phyloP scores from a whole-genome alignment of 2,113 vertebrate species.

The Oreochromis spilurus region DNA sequence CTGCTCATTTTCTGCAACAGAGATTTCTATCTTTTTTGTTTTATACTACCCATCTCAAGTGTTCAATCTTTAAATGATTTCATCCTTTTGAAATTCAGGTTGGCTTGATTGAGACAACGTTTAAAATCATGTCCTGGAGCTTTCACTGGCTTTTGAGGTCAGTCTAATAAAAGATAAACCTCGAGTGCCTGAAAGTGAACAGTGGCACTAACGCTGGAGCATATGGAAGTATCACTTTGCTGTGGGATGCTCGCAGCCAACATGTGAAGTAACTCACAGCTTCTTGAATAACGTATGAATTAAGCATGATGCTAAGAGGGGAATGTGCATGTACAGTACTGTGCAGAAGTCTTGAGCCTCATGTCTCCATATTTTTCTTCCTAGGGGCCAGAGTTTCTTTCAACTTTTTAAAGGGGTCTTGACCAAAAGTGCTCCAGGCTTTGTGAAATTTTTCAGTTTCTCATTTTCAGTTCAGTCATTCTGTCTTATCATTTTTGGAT shows the following conservation, averaged over 20 bases:
- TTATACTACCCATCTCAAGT: background rate
- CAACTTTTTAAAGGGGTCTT: background rate
- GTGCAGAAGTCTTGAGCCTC: background rate
- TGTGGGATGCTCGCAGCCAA: background rate
- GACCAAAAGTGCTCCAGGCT: background rate
- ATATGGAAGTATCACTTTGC: constrained; percentile 9
- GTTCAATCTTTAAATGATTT: background rate
- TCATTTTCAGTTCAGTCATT: background rate
- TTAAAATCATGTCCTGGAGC: constrained; percentile 26
- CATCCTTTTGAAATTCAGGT: background rate
- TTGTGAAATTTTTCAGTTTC: background rate
- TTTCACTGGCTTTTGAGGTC: constrained; percentile 47
- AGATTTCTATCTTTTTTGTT: background rate
- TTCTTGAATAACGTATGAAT: constrained; percentile 48
- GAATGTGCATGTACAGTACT: background rate
- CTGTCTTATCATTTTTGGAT: background rate
- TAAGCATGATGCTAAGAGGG: constrained; percentile 39
- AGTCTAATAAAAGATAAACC: constrained; percentile 6
- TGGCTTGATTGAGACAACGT: constrained; percentile 10
- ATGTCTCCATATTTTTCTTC: background rate
- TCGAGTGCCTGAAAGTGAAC: constrained; percentile 22
- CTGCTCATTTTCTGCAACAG: background rate
- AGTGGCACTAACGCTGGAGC: background rate
- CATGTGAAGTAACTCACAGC: constrained; percentile 39
- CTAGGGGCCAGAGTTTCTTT: background rate